These are phyloP conservation scores for Halcyon badia DNA, from an alignment of 2,797 vertebrate species.

Conservation along the genomic window DNA sequence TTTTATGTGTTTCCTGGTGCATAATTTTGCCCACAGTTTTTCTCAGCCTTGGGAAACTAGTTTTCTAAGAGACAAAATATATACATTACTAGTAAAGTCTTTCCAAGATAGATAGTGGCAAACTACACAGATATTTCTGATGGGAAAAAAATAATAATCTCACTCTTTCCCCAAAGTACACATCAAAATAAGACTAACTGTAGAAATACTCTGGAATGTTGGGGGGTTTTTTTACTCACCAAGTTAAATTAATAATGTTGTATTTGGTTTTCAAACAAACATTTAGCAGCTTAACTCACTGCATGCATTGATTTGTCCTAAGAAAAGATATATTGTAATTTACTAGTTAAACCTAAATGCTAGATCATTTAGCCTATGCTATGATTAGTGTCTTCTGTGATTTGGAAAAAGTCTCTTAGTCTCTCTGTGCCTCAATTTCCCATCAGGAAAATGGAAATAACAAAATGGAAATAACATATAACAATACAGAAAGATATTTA, in stretches of 20 bases:
- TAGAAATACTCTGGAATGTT: neutral
- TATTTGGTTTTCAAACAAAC: neutral
- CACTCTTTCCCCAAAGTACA: neutral
- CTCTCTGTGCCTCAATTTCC: neutral
- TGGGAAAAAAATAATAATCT: neutral
- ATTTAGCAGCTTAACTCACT: neutral
- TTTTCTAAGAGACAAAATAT: neutral
- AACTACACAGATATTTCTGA: neutral
- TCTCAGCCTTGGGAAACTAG: neutral
- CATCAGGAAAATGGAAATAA: neutral
- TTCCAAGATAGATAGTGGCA: slow-evolving; percentile 24
- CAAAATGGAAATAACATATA: neutral
- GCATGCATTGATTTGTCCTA: neutral
- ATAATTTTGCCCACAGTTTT: slow-evolving; percentile 38
- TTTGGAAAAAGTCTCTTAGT: neutral
- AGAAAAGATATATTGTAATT: neutral
- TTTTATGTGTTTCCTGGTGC: slow-evolving; percentile 2
- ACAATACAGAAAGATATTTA: neutral
- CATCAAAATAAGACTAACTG: neutral
- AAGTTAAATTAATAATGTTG: neutral
- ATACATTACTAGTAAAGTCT: neutral
- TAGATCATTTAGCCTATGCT: neutral
- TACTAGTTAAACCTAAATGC: neutral
- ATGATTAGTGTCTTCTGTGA: neutral
- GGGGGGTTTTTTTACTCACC: neutral